Base-by-base conservation (phyloP, 2,797 vertebrate species). In the Microcaecilia unicolor region DNA sequence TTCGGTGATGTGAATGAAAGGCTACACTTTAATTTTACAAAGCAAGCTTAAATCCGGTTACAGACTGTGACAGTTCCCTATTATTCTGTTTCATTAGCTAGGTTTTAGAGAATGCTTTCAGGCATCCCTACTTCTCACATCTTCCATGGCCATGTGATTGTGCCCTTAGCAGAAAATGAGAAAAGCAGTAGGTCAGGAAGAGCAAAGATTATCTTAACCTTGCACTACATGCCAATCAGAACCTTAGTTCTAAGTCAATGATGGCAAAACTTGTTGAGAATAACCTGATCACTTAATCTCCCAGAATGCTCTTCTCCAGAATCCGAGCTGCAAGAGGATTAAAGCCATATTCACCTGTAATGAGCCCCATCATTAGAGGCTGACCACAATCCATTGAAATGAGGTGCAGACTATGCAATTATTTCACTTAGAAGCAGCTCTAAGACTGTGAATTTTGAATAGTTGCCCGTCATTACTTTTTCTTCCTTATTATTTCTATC, bases 71-170 rank as follows among this genome's bases (percentile, higher is more conserved):
- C 58, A 70, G 56, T 64, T 77, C 51, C 63, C 77, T 59, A 79
- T 80, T 80, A 81, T 81, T 79, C 80, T 76, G 53, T 70, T 57
- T 63, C 70, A 76, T 74, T 80, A 76, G 62, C 22, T 59, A 53
- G 39, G 54, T 63, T 67, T 69, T 53, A 63, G 50, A 72, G 61
- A 72, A 79, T 56, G 55, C 51, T 73, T 80, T 77, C 60, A 72
- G 75, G 69, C 17, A 44, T 12, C 12, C 48, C 55, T 32, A 55
- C 51, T 63, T 72, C 51, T 63, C 57, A 75, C 74, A 70, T 68
- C 31, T 61, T 64, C 53, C 42, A 34, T 35, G 58, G 61, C 23
- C 24, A 55, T 28, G 18, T 40, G 61, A 72, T 72, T 65, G 38
- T 68, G 54, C 73, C 55, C 29, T 54, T 72, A 53, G 55, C 44